phyloP scores from a whole-genome alignment of 2,888 invertebrate genomes.

The Mechanitis mazaeus region DNA sequence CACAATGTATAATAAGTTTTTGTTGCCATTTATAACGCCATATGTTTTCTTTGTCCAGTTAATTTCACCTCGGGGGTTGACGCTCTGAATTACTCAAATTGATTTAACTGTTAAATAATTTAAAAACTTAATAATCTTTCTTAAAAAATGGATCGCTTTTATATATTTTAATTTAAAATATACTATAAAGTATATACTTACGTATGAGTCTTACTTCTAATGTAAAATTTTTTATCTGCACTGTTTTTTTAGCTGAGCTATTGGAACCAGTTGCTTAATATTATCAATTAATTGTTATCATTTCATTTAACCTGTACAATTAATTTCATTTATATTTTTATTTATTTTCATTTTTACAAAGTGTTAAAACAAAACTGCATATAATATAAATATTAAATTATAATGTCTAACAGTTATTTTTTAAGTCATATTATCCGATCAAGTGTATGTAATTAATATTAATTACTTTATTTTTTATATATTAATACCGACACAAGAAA shows the following conservation, averaged over 20 bases:
- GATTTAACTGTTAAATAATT: constrained; percentile 29
- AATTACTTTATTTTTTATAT: background rate
- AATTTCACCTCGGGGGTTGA: constrained; percentile 47
- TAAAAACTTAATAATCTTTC: constrained; percentile 12
- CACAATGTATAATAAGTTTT: constrained; percentile 55
- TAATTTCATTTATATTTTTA: background rate
- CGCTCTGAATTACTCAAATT: constrained; percentile 33
- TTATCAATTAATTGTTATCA: too few relatives aligned
- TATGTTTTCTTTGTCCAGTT: constrained; percentile 52
- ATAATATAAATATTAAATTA: too few relatives aligned
- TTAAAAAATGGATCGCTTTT: background rate
- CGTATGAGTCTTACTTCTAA: too few relatives aligned
- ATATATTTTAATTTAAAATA: constrained; percentile 4
- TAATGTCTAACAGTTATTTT: too few relatives aligned
- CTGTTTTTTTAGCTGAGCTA: too few relatives aligned
- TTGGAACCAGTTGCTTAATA: too few relatives aligned
- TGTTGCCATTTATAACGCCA: constrained; percentile 49
- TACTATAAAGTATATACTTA: background rate
- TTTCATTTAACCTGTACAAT: too few relatives aligned
- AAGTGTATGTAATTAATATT: background rate
- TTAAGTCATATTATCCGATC: too few relatives aligned
- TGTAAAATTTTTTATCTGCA: too few relatives aligned
- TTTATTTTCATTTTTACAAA: too few relatives aligned
- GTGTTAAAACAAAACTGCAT: too few relatives aligned
- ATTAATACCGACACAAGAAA: constrained; percentile 1